These are phyloP conservation scores for Caranx ignobilis DNA, from an alignment of 2,113 vertebrate species.

Conservation along the genomic window DNA sequence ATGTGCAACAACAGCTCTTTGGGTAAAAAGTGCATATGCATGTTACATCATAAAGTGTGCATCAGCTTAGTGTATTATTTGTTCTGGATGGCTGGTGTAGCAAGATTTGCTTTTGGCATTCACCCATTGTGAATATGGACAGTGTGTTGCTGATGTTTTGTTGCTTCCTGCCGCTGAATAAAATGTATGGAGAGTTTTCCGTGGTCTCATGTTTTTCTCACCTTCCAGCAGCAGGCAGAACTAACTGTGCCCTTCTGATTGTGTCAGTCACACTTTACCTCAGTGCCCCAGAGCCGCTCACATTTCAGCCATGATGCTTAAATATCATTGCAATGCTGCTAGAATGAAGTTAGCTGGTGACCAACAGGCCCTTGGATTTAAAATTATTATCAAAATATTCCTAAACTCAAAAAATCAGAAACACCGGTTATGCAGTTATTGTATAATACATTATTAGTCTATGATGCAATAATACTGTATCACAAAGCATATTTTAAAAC, in stretches of 20 bases:
- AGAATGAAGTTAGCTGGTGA: neutral
- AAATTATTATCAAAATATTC: neutral
- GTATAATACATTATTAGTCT: too few relatives aligned
- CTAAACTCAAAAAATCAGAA: too few relatives aligned
- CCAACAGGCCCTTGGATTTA: neutral
- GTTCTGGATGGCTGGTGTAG: slow-evolving; percentile 22
- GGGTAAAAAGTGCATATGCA: slow-evolving; percentile 7
- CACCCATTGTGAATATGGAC: slow-evolving; percentile 12
- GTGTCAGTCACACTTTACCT: slow-evolving; percentile 43
- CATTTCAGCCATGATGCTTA: slow-evolving; percentile 15
- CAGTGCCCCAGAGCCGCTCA: slow-evolving; percentile 13
- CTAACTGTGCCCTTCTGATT: slow-evolving; percentile 33
- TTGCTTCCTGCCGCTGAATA: neutral
- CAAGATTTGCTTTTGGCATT: slow-evolving; percentile 47
- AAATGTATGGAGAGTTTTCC: slow-evolving; percentile 8
- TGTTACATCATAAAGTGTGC: slow-evolving; percentile 13
- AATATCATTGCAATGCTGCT: neutral
- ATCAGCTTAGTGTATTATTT: neutral
- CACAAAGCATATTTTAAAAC: neutral
- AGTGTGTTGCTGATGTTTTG: slow-evolving; percentile 11
- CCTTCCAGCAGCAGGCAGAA: slow-evolving; percentile 39
- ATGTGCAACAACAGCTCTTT: slow-evolving; percentile 14
- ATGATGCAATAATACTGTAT: too few relatives aligned
- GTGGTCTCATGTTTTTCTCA: slow-evolving; percentile 53
- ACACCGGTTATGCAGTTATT: too few relatives aligned